These are phyloP conservation scores for Dasyornis broadbenti DNA, from an alignment of 2,113 vertebrate species.

Conservation along the genomic window DNA sequence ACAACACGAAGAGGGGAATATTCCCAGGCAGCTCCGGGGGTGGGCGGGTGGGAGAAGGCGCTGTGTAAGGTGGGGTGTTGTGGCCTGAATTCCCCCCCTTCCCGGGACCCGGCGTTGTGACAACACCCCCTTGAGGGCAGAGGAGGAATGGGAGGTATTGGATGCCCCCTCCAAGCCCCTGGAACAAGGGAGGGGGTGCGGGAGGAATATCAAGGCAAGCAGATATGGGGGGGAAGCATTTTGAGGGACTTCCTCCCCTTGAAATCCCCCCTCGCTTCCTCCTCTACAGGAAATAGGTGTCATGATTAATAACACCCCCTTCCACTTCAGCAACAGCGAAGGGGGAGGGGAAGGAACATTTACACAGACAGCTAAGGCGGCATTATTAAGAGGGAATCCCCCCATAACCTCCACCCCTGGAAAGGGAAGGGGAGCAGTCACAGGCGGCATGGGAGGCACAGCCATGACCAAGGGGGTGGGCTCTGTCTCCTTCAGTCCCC, in stretches of 20 bases:
- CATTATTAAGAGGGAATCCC: constrained; percentile 46
- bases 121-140: constrained; percentile 57
- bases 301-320: constrained; percentile 80
- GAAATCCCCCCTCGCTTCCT: constrained; percentile 66
- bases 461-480: constrained; percentile 8
- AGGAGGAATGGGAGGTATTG: constrained; percentile 31
- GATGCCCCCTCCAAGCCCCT: constrained; percentile 43
- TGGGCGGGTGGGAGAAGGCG: not conserved
- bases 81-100: constrained; percentile 37
- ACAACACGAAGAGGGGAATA: not conserved
- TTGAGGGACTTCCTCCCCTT: constrained; percentile 60
- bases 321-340: constrained; percentile 62
- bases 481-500: constrained; percentile 10
- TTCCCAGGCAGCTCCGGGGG: not conserved
- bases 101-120: constrained; percentile 26
- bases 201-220: not conserved
- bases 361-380: constrained; percentile 55
- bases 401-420: constrained; percentile 33
- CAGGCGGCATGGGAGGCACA: not conserved
- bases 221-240: constrained; percentile 31
- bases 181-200: not conserved
- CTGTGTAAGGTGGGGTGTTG: constrained; percentile 32
- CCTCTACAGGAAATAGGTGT: constrained; percentile 64
- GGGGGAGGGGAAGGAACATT: constrained; percentile 51
- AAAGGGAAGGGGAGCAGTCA: not conserved